These are phyloP conservation scores for Meleagris gallopavo DNA, from an alignment of 2,113 vertebrate genomes.

Conservation along the genomic window DNA sequence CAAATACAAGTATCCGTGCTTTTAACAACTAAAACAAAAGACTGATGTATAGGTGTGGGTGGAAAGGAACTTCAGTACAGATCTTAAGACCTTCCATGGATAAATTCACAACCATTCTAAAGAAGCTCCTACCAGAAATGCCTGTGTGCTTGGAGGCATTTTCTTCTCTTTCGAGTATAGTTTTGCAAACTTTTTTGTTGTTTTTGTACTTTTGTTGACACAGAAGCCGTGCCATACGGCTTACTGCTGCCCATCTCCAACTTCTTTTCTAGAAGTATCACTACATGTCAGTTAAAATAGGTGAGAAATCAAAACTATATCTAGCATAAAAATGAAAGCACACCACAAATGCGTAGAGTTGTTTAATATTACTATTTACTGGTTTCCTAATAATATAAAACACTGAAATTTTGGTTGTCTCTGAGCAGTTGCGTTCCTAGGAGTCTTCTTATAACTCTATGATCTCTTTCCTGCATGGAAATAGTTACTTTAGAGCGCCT, in stretches of 20 bases:
- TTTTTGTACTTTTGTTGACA: neutral
- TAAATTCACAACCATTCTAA: neutral
- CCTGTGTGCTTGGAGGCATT: neutral
- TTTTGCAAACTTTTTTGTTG: neutral
- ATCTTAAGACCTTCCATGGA: neutral
- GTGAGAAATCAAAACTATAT: neutral
- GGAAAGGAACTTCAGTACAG: neutral
- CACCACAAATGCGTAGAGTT: neutral
- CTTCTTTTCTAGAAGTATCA: neutral
- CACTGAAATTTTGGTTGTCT: neutral
- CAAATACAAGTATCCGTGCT: neutral
- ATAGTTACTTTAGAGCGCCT: neutral
- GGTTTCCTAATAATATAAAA: neutral
- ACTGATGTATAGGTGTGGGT: neutral
- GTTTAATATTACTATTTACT: neutral
- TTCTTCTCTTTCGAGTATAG: neutral
- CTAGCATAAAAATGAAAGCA: neutral
- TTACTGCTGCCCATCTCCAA: neutral
- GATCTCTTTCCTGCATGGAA: neutral
- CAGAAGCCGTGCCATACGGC: fast-evolving
- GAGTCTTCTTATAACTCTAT: neutral
- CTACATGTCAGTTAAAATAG: neutral
- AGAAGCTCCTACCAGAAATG: neutral
- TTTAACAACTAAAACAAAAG: neutral
- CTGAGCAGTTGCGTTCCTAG: neutral